Conservation (phyloP, 2,888 invertebrate genomes). For the Tubulanus polymorphus region DNA sequence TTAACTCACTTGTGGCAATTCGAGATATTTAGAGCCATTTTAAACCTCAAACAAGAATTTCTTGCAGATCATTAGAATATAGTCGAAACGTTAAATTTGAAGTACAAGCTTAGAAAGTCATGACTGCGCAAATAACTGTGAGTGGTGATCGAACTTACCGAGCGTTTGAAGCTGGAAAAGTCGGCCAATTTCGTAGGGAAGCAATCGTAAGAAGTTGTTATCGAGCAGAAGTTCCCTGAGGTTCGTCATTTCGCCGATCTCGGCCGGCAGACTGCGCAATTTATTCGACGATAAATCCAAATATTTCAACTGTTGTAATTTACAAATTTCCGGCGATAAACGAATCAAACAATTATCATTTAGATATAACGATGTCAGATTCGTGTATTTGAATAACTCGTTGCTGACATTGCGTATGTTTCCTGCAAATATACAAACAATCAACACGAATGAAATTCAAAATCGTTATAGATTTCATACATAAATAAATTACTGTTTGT, state of each 20-base stretch:
- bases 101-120: no score
- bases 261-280: conserved; percentile 86
- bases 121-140: neutral
- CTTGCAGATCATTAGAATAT: no score
- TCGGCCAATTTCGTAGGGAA: conserved; percentile 96
- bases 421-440: conserved; percentile 64
- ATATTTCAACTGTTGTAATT: conserved; percentile 76
- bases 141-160: conserved; percentile 60
- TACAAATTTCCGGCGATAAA: conserved; percentile 86
- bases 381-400: conserved; percentile 82
- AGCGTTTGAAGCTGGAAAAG: conserved; percentile 92
- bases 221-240: conserved; percentile 91
- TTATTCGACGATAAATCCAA: conserved; percentile 94
- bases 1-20: no score
- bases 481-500: no score
- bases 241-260: conserved; percentile 93
- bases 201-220: conserved; percentile 86
- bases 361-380: conserved; percentile 90
- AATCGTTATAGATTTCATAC: neutral
- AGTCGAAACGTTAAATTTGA: no score
- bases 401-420: conserved; percentile 91
- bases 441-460: conserved; percentile 3
- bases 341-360: conserved; percentile 91
- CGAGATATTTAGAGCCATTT: no score
- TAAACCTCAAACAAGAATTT: no score